These are phyloP conservation scores for Pitangus sulphuratus DNA, from an alignment of 2,797 vertebrate genomes.

Conservation along the genomic window DNA sequence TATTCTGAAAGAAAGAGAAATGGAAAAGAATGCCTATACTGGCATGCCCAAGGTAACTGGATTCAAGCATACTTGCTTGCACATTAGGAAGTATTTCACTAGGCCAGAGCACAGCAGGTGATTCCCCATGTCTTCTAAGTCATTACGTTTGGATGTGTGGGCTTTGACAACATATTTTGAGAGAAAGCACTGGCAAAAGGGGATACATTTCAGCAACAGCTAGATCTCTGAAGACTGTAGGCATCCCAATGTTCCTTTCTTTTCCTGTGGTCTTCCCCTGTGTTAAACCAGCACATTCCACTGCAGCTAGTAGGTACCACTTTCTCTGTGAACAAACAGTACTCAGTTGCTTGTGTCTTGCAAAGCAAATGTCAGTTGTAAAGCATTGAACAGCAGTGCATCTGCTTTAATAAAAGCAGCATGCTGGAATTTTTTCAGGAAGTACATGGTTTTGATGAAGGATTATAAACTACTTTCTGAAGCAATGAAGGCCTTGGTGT, in stretches of 20 bases:
- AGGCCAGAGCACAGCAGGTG: neutral
- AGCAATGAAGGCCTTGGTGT: neutral
- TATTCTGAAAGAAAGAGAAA: conserved; percentile 23
- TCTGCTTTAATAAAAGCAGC: conserved; percentile 39
- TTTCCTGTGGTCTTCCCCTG: neutral
- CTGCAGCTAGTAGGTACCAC: neutral
- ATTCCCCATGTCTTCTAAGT: neutral
- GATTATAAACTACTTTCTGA: neutral
- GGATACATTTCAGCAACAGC: neutral
- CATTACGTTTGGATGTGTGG: neutral
- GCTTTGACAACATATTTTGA: neutral
- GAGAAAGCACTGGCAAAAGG: neutral
- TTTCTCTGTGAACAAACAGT: neutral
- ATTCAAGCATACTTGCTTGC: neutral
- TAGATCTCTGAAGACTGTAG: neutral
- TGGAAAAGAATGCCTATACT: conserved; percentile 26
- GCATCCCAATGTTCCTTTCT: neutral
- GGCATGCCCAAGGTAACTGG: neutral
- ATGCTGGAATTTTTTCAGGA: neutral
- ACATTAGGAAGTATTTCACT: neutral
- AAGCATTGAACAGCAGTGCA: neutral
- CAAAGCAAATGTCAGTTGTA: neutral
- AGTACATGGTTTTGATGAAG: neutral
- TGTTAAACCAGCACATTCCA: neutral
- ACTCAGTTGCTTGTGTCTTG: neutral